Evolutionary conservation across 1,140 invertebrate genomes (phyloP), one percentile per base, ranked within the genome.

Genomic region (Hetaerina americana): DNA sequence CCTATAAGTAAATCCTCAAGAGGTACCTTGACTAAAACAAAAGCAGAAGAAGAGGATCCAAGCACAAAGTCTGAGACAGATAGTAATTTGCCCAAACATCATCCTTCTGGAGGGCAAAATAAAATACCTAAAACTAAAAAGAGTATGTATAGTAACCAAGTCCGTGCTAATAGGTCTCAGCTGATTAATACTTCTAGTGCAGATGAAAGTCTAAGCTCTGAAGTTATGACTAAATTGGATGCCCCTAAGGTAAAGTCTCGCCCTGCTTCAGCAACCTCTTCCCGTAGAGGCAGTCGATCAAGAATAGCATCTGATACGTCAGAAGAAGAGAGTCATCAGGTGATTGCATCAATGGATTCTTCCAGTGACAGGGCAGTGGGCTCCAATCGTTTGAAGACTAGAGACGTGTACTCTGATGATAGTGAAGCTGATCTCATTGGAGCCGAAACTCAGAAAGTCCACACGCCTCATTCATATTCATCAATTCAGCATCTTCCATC

Each of bases 1-100:
- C 77, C 85, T 8, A 78, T 82, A 25, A 76, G 86, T 8, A 86
- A 88, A 77, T 85, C 80, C 15, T 86, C 85, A 24, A 85, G 87
- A 76, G 85, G 83, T 76, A 86, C 83, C 72, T 77, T 70, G 68
- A 2, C 74, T 24, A 66, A 27, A n/a, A 12, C 10, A 57, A 57
- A 57, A 57, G 15, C 22, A 12, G 40, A 8, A 18, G 40, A 57
- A 18, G 40, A 27, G 72, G 83, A 84, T 76, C 78, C 80, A 31
- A 79, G 80, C 26, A 80, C 80, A 8, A 81, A 84, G 76, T 81
- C 80, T n/a, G 84, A 85, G 76, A 81, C 80, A 5, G 77, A 82
- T 70, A 71, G 75, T 70, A 73, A 73, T 29, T 67, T 57, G 2
- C 10, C 40, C 15, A 57, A 57, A n/a, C 40, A 57, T 57, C 2